Conservation (phyloP, 2,888 invertebrate species). For the Dryocosmus kuriphilus region DNA sequence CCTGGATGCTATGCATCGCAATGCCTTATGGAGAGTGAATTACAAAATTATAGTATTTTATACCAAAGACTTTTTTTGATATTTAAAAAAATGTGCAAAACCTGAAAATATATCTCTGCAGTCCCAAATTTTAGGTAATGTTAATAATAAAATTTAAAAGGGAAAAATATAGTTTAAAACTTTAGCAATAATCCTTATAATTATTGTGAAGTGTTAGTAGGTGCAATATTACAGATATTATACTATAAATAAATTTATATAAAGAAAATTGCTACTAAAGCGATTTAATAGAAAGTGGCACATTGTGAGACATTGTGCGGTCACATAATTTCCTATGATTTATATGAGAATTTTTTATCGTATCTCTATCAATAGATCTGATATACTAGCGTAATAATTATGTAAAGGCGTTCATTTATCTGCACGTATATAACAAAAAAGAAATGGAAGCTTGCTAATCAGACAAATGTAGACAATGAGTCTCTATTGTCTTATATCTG, state of each 20-base stretch:
- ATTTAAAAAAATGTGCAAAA: no score
- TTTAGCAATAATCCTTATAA: neutral
- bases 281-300: neutral
- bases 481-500: neutral
- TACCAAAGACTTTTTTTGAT: neutral
- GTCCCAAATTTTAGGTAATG: no score
- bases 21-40: slow-evolving; percentile 39
- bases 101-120: no score
- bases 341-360: neutral
- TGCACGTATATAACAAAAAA: slow-evolving; percentile 1
- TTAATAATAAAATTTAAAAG: no score
- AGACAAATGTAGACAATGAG: neutral
- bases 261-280: neutral
- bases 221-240: neutral
- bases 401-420: neutral
- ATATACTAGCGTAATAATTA: neutral
- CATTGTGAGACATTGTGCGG: neutral
- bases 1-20: slow-evolving; percentile 46
- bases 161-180: no score
- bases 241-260: no score
- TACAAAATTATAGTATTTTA: neutral
- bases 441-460: neutral
- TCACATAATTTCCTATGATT: neutral
- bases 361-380: neutral
- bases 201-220: neutral